Base-by-base conservation (phyloP, 2,113 vertebrate genomes). In the Zingel zingel region DNA sequence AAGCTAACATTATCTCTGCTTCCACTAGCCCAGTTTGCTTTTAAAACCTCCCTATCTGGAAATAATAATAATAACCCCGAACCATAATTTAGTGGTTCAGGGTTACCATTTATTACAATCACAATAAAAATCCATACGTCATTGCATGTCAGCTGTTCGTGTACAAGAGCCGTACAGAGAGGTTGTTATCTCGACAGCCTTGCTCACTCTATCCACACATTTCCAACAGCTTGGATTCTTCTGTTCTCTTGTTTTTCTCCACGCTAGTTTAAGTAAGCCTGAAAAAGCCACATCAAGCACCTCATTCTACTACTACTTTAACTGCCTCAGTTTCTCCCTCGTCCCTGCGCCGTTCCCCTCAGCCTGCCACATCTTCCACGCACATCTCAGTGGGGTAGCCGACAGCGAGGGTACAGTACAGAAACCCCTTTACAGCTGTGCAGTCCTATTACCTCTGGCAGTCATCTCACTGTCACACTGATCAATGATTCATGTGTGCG, bases 391-490 rank as follows among this genome's bases (percentile, higher is more conserved):
- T 62, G 12, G 90, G 89, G 85, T 70, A 80, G 67, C 83, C 33
- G 74, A 70, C 89, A 90, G 87, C 30, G 61, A 82, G 79, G 88
- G 76, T 81, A 84, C 77, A 57, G 86, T 61, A 73, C 74, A 76
- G 86, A 88, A 43, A 47, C 50, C 84, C 85, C 81, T 81, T 86
- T 89, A 43, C 86, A 89, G 91, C 86, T 62, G 86, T 75, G 82
- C 89, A 23, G 74, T 91, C 83, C 92, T 88, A 90, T 93, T 93
- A 94, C 91, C 89, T 91, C 90, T 82, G 86, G 90, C 90, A 93
- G 87, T 92, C 92, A 86, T 93, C 92, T 92, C 91, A 79, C 91
- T 91, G 91, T 93, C 91, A 92, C 86, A 79, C 91, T 93, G 91
- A 93, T 93, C 91, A 93, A 93, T 93, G 92, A 89, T 90, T 93